Conservation (phyloP, 1,140 invertebrate species). For the Aphidius gifuensis region DNA sequence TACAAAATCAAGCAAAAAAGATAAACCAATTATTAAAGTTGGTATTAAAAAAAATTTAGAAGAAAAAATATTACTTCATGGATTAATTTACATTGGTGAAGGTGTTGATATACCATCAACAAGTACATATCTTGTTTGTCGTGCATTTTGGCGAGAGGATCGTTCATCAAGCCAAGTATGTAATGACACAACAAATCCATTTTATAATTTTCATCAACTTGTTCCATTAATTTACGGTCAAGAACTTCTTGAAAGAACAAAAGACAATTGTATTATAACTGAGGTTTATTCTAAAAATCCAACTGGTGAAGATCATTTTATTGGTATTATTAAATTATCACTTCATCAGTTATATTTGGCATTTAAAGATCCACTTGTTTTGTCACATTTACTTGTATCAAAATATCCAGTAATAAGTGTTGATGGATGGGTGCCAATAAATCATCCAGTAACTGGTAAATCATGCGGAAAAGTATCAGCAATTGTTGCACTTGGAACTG, state of each 20-base stretch:
- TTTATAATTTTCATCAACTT: conserved; percentile 57
- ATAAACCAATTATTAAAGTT: conserved; percentile 34
- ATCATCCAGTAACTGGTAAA: conserved; percentile 47
- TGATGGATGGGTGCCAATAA: conserved; percentile 60
- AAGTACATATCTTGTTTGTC: conserved; percentile 54
- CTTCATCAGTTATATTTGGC: conserved; percentile 62
- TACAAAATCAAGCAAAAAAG: conserved; percentile 11
- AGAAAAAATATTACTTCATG: conserved; percentile 51
- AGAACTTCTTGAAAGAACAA: conserved; percentile 56
- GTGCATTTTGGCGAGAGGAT: conserved; percentile 55
- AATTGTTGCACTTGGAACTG: conserved; percentile 60
- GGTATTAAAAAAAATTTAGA: conserved; percentile 25
- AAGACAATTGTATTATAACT: conserved; percentile 58
- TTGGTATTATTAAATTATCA: conserved; percentile 59
- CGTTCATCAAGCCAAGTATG: conserved; percentile 51
- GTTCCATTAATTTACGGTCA: conserved; percentile 59
- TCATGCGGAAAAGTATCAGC: conserved; percentile 57
- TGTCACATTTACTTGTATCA: conserved; percentile 53
- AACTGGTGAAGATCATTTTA: conserved; percentile 42
- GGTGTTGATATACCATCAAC: conserved; percentile 47
- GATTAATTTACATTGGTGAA: conserved; percentile 55
- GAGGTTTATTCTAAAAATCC: conserved; percentile 54
- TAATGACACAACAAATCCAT: conserved; percentile 47
- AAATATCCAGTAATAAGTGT: conserved; percentile 61
- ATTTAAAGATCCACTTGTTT: conserved; percentile 58